phyloP scores from a whole-genome alignment of 2,797 vertebrate species.

The Cuculus canorus region DNA sequence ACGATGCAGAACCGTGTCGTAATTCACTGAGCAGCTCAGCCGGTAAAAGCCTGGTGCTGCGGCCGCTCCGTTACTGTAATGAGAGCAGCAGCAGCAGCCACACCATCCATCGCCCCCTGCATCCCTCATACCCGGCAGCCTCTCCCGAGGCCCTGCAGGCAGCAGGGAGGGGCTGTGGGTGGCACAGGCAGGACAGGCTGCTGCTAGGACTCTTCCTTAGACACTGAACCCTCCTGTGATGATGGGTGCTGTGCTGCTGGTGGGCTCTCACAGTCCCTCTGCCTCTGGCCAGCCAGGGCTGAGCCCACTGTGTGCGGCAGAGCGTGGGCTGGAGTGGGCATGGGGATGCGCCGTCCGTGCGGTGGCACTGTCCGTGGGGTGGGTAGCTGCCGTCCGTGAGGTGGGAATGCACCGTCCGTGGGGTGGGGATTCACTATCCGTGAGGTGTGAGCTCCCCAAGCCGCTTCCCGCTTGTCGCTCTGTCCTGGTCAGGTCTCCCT shows the following conservation, averaged over 20 bases:
- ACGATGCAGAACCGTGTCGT: not conserved
- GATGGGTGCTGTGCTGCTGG: not conserved
- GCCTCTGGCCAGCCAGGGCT: accelerated
- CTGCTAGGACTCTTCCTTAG: not conserved
- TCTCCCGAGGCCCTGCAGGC: not conserved
- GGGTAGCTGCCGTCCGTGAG: too few species aligned
- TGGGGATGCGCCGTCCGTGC: not conserved
- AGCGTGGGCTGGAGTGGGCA: accelerated
- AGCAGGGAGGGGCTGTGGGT: not conserved
- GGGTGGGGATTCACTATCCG: accelerated
- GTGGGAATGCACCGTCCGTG: not conserved
- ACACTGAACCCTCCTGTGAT: accelerated
- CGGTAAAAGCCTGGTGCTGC: not conserved
- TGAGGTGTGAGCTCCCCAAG: not conserved
- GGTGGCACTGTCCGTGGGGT: accelerated
- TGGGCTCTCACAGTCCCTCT: accelerated
- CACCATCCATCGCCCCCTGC: not conserved
- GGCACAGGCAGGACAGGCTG: not conserved
- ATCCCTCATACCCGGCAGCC: not conserved
- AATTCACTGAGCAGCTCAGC: constrained; percentile 41
- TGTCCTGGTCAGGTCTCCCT: accelerated
- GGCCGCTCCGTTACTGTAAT: not conserved
- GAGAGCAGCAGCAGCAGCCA: constrained; percentile 9
- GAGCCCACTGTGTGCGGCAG: not conserved
- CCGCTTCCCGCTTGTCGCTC: not conserved